These are phyloP conservation scores for Rhopilema esculentum DNA, from an alignment of 30 jellyfish, hydroid and myxozoan genomes.

Conservation along the genomic window DNA sequence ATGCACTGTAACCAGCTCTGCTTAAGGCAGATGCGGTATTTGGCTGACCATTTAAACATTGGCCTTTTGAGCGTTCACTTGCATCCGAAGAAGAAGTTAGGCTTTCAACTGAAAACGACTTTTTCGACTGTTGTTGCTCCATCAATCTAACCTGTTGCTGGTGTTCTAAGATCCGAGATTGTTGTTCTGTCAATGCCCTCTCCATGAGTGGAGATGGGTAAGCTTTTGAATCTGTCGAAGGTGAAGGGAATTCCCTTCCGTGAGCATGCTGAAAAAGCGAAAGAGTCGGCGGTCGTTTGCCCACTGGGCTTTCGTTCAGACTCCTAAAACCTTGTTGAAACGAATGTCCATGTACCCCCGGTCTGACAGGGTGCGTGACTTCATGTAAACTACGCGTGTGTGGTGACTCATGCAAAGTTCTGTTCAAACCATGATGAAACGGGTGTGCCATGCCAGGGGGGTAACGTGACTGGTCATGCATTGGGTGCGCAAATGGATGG, in stretches of 20 bases:
- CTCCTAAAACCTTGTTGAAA: constrained; percentile 64
- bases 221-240: constrained; percentile 54
- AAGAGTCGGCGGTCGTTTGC: constrained; percentile 72
- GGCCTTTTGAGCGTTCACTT: constrained; percentile 73
- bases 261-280: constrained; percentile 67
- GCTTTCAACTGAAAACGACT: constrained; percentile 93
- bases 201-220: constrained; percentile 59
- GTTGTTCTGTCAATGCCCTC: constrained; percentile 51
- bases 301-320: constrained; percentile 68
- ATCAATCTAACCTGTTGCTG: constrained; percentile 25
- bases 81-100: constrained; percentile 75
- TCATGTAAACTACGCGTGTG: constrained; percentile 60
- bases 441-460: constrained; percentile 70
- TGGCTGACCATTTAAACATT: constrained; percentile 70
- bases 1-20: constrained; percentile 66
- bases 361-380: constrained; percentile 58
- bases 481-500: constrained; percentile 64
- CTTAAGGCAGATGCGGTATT: constrained; percentile 59
- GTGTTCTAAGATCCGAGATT: constrained; percentile 30
- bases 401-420: constrained; percentile 65
- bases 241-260: constrained; percentile 73
- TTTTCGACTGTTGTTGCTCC: constrained; percentile 68
- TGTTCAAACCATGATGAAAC: constrained; percentile 55
- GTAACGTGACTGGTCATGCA: constrained; percentile 70
- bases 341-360: constrained; percentile 63